Percentiles rank a stretch among this genome's conserved stretches.
Evolutionary conservation across 2,113 vertebrate genomes (phyloP).

Genomic region (Nesoenas mayeri): DNA sequence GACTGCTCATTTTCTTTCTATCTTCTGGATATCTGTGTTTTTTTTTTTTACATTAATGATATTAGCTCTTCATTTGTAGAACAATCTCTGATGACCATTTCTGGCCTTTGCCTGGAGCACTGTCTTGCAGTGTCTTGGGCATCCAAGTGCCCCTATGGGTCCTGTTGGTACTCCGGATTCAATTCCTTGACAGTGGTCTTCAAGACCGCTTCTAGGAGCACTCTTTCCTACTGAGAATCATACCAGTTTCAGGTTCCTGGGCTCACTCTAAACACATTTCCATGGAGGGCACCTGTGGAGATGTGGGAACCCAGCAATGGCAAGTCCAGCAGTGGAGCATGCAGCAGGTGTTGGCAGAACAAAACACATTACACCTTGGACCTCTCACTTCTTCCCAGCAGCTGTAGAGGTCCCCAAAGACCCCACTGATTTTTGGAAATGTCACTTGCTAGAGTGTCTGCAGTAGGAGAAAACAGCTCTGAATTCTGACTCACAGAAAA

Average conservation of each 20-base stretch:
- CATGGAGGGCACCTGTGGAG: background rate
- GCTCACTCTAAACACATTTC: background rate
- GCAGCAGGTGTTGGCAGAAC: background rate
- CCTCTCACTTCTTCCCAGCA: background rate
- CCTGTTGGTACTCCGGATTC: background rate
- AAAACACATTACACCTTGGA: fast-evolving
- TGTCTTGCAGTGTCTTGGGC: background rate
- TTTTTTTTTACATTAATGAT: background rate
- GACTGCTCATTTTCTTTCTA: background rate
- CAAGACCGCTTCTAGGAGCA: background rate
- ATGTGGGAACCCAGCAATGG: background rate
- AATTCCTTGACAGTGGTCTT: background rate
- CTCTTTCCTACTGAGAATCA: background rate
- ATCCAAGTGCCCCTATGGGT: background rate
- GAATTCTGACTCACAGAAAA: background rate
- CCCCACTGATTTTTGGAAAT: background rate
- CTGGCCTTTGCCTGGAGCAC: background rate
- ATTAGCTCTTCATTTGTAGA: background rate
- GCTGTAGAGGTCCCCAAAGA: background rate
- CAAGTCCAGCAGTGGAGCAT: background rate
- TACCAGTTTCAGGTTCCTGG: background rate
- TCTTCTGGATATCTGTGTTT: background rate
- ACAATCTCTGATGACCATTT: background rate
- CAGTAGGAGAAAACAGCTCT: fast-evolving
- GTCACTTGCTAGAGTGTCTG: background rate